Conservation (phyloP, 2,888 invertebrate species). For the Drosophila acutilabella region DNA sequence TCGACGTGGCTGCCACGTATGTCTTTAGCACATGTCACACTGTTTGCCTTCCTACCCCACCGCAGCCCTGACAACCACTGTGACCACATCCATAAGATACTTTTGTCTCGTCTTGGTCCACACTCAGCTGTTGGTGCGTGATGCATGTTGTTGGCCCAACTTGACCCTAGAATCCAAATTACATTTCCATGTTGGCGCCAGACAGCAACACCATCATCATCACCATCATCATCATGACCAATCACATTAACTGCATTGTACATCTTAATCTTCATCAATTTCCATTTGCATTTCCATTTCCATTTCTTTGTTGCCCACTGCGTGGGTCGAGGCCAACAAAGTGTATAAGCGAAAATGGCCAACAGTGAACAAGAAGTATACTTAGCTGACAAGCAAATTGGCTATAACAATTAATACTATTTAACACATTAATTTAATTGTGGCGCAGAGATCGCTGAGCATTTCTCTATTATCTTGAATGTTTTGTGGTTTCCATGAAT, state of each 20-base stretch:
- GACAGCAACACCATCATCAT: slow-evolving; percentile 39
- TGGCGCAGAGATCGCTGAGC: not conserved
- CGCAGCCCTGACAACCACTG: slow-evolving; percentile 26
- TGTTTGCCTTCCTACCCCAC: slow-evolving; percentile 22
- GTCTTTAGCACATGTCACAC: slow-evolving; percentile 78
- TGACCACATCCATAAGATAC: slow-evolving; percentile 5
- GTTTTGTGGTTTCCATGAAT: slow-evolving; percentile 1
- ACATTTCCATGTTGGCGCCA: slow-evolving; percentile 74
- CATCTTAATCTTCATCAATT: slow-evolving; percentile 29
- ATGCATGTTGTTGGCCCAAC: slow-evolving; percentile 64
- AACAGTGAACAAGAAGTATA: slow-evolving; percentile 8
- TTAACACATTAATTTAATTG: slow-evolving; percentile 15
- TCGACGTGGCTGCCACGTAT: slow-evolving; percentile 60
- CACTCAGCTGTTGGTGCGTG: slow-evolving; percentile 51
- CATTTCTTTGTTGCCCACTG: slow-evolving; percentile 49
- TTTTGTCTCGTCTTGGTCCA: slow-evolving; percentile 33
- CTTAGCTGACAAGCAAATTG: slow-evolving; percentile 14
- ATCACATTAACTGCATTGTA: slow-evolving; percentile 12
- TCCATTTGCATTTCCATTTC: slow-evolving; percentile 14
- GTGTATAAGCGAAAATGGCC: slow-evolving; percentile 35
- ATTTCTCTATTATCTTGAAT: not conserved
- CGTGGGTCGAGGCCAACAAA: slow-evolving; percentile 49
- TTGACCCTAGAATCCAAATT: slow-evolving; percentile 75
- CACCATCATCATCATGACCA: not conserved
- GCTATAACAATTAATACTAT: slow-evolving; percentile 18